These are phyloP conservation scores for Thryonomys swinderianus DNA, from an alignment of 2,113 vertebrate species.

Conservation along the genomic window DNA sequence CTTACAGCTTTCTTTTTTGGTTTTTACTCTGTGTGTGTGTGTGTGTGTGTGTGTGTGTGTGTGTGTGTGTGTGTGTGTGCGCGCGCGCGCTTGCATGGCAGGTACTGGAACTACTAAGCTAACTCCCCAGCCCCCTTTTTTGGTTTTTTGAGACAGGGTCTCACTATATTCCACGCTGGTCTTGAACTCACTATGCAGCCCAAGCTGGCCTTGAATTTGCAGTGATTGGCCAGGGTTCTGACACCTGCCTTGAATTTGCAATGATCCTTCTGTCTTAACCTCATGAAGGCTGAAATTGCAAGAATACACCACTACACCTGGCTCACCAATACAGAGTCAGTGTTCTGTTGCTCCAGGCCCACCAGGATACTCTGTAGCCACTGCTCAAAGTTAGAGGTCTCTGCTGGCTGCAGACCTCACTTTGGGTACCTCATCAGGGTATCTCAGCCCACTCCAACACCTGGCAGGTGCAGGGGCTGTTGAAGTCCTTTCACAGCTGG, in stretches of 20 bases:
- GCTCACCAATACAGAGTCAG: constrained; percentile 89
- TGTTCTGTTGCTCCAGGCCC: constrained; percentile 87
- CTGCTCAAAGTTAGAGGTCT: constrained; percentile 95
- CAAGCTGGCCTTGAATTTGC: neutral
- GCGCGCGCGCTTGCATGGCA: no score
- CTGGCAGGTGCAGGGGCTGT: constrained; percentile 90
- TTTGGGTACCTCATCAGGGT: constrained; percentile 86
- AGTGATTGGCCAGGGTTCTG: no score
- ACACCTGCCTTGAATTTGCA: neutral
- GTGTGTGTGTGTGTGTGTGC: no score
- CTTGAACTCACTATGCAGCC: neutral
- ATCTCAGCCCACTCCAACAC: constrained; percentile 88
- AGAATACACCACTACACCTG: neutral
- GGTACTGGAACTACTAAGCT: no score
- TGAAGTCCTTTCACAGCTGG: constrained; percentile 91
- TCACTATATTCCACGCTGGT: neutral
- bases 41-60: no score
- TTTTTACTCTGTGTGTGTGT: no score
- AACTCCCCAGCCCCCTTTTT: neutral
- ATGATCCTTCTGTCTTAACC: neutral
- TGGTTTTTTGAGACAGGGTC: neutral
- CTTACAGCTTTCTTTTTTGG: neutral
- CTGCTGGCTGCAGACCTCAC: constrained; percentile 89
- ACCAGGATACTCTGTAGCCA: constrained; percentile 90
- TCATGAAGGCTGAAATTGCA: neutral